Conservation (phyloP, 2,113 vertebrate species). For the Carollia perspicillata region DNA sequence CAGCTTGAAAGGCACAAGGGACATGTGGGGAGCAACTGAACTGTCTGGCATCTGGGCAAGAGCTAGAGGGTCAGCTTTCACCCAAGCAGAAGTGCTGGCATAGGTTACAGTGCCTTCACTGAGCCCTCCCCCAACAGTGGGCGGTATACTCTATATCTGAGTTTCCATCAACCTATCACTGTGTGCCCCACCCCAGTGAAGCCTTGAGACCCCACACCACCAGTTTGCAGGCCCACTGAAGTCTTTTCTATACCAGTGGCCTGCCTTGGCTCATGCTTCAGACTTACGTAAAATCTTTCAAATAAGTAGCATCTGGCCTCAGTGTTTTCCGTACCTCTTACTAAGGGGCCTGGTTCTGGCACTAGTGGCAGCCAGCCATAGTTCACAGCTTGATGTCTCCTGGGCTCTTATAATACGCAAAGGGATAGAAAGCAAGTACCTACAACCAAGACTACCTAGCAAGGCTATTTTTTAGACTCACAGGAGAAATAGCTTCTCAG, state of each 20-base stretch:
- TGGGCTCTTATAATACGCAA: background rate
- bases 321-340: background rate
- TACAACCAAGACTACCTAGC: background rate
- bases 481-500: background rate
- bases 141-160: background rate
- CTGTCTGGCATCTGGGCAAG: background rate
- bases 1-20: background rate
- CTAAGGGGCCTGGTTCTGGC: background rate
- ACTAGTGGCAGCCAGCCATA: background rate
- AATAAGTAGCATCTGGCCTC: background rate
- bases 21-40: background rate
- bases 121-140: background rate
- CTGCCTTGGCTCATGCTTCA: background rate
- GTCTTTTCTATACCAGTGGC: background rate
- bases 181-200: background rate
- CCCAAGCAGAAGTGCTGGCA: background rate
- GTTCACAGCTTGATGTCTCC: background rate
- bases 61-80: background rate
- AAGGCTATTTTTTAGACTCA: background rate
- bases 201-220: background rate
- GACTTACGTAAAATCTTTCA: background rate
- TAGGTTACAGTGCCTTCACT: background rate
- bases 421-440: background rate
- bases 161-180: background rate
- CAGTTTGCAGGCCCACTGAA: background rate